phyloP scores from a whole-genome alignment of 2,888 invertebrate species.

The Dicranocentrus wangi region DNA sequence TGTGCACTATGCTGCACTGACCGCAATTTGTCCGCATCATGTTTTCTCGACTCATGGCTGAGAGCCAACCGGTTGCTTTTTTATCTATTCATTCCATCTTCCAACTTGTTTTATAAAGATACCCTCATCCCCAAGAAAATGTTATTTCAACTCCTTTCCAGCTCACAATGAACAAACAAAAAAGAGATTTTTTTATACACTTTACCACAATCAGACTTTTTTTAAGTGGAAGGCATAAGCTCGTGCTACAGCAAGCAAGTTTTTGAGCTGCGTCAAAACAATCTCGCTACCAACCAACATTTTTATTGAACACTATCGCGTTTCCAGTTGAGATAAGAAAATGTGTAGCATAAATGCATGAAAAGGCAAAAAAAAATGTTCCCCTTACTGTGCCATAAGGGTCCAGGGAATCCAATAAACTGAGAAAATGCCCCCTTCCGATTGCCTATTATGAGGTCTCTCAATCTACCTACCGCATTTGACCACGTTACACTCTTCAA shows the following conservation, averaged over 20 bases:
- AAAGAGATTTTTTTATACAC: not conserved
- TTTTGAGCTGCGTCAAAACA: not conserved
- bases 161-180: not conserved
- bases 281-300: constrained; percentile 35
- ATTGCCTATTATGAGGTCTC: constrained; percentile 24
- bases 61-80: constrained; percentile 54
- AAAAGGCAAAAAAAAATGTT: not conserved
- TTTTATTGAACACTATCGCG: not conserved
- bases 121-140: not conserved
- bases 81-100: constrained; percentile 41
- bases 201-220: not conserved
- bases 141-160: not conserved
- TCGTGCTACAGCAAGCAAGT: not conserved
- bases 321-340: constrained; percentile 5
- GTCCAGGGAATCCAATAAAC: constrained; percentile 55
- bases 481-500: no score
- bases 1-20: constrained; percentile 23
- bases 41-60: constrained; percentile 37
- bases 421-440: constrained; percentile 49
- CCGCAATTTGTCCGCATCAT: constrained; percentile 48
- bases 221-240: not conserved
- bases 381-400: constrained; percentile 38
- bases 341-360: not conserved
- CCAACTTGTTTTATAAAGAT: constrained; percentile 16
- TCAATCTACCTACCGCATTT: constrained; percentile 51